Base-by-base conservation (phyloP, 2,113 vertebrate species). In the cat (Felis catus) region DNA sequence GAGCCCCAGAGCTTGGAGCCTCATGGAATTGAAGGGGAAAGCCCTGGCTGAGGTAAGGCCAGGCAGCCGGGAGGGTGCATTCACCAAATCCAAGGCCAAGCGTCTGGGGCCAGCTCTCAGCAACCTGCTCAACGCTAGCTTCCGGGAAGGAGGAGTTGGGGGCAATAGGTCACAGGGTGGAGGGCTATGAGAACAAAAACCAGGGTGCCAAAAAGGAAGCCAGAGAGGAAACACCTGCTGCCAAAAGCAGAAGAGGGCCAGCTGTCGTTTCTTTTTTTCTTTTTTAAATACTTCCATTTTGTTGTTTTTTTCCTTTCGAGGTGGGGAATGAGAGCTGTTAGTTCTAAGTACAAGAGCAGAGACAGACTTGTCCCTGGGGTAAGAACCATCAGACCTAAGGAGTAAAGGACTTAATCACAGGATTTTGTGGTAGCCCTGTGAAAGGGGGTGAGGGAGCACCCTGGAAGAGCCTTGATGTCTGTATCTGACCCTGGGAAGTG, bases 141-240 rank as follows among this genome's bases (percentile, higher is more conserved):
- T 87, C 89, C 39, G 27, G 58, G 45, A 53, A 16, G 71, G 31
- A 80, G 66, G 19, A 45, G 71, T 16, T 21, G 16, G 58, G 63
- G 36, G 14, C 53, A 55, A 33, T 12, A 8, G 21, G 70, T 68
- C 4, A 0, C 15, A 21, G 12, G 31, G 66, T 7, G 21, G 78
- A 27, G 29, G 55, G 85, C 48, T 19, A 63, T 41, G 29, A 86
- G 48, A 93, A 94, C 63, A 45, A 71, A 65, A 68, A 66, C 63
- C 31, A 7, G n/a, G 66, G 61, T 21, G 71, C 53, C 90, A 71
- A 73, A 91, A 78, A 31, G 33, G 86, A 90, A 91, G 68, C 33
- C 25, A 25, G 33, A 18, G 58, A 95, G 92, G 95, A 92, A 97
- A 88, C 97, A 96, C 94, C 80, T 96, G 97, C 78, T 78, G 94